phyloP scores from a whole-genome alignment of 1,140 invertebrate genomes.

The Triops cancriformis region DNA sequence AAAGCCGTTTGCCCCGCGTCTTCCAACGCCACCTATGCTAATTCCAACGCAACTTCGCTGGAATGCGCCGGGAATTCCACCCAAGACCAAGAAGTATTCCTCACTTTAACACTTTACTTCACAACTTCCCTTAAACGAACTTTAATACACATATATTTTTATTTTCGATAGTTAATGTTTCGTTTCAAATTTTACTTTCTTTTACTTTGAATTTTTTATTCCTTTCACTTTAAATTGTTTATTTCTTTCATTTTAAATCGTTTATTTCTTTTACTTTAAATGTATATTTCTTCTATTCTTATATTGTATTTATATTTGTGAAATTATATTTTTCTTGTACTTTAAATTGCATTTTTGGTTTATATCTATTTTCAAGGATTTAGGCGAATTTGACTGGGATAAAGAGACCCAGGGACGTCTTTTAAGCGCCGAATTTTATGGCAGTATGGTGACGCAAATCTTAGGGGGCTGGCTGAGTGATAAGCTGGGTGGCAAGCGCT shows the following conservation, averaged over 20 bases:
- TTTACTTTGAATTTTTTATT: not conserved
- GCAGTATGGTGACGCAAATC: conserved; percentile 42
- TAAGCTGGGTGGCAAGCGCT: conserved; percentile 38
- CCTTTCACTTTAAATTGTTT: not conserved
- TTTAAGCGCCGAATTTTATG: conserved; percentile 41
- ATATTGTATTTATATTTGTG: no score
- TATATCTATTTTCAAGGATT: not conserved
- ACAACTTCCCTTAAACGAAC: no score
- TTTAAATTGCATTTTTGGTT: not conserved
- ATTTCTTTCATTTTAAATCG: not conserved
- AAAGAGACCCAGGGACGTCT: conserved; percentile 39
- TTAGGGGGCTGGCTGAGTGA: conserved; percentile 41
- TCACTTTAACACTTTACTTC: no score
- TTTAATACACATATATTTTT: no score
- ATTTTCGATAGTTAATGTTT: no score
- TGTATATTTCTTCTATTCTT: no score
- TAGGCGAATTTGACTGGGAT: conserved; percentile 36
- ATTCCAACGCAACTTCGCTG: not conserved
- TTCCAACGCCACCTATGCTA: not conserved
- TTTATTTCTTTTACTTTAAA: not conserved
- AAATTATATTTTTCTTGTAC: not conserved
- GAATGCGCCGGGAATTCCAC: not conserved
- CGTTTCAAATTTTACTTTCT: no score
- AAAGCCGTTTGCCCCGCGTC: not conserved
- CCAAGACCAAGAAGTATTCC: not conserved